Conservation (phyloP, 2,113 vertebrate species). For the Lichenostomus cassidix region DNA sequence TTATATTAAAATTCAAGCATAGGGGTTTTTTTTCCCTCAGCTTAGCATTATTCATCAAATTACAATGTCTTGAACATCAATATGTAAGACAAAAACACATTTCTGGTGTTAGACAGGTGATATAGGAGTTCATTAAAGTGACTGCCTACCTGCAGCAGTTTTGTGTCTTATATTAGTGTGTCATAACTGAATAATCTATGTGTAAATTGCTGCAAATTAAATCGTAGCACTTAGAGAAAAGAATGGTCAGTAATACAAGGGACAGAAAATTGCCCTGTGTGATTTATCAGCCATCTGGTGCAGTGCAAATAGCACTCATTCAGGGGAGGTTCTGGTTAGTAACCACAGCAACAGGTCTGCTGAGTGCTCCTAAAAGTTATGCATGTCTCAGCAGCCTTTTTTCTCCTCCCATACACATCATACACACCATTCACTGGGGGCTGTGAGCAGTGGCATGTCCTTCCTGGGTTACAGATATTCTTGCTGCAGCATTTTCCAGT, state of each 20-base stretch:
- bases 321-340: constrained; percentile 21
- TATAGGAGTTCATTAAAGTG: not conserved
- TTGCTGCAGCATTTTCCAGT: not conserved
- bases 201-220: not conserved
- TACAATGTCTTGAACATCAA: not conserved
- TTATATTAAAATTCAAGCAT: not conserved
- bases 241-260: not conserved
- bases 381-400: constrained; percentile 1
- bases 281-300: constrained; percentile 46
- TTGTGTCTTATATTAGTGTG: not conserved
- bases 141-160: not conserved
- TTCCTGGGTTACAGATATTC: not conserved
- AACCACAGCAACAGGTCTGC: constrained; percentile 69
- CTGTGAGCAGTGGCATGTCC: not conserved
- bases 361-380: not conserved
- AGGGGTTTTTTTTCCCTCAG: not conserved
- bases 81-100: not conserved
- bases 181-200: not conserved
- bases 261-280: not conserved
- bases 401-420: not conserved
- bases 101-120: not conserved
- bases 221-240: not conserved
- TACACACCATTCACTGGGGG: not conserved
- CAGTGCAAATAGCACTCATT: not conserved
- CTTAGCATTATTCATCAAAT: not conserved